Percentiles rank a stretch among this genome's conserved stretches.
phyloP scores from a whole-genome alignment of 2,888 invertebrate genomes.

The Sarcophaga carnaria region DNA sequence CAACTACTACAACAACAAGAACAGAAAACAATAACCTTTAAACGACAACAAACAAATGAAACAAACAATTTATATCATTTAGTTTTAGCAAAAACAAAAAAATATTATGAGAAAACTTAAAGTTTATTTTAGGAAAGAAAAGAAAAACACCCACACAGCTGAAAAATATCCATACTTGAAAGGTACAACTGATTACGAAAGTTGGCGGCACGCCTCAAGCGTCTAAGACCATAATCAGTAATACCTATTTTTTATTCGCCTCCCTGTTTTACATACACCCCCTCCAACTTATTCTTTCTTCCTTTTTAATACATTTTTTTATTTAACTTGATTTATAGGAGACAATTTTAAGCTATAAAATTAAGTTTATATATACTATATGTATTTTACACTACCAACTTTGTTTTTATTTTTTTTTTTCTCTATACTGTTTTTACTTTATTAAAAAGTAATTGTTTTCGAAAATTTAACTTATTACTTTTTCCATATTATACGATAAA shows the following conservation, averaged over 20 bases:
- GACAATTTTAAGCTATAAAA: slow-evolving; percentile 55
- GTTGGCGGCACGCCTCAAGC: neutral
- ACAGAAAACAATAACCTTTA: slow-evolving; percentile 65
- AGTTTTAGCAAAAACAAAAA: slow-evolving; percentile 47
- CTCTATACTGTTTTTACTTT: slow-evolving; percentile 45
- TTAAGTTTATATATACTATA: slow-evolving; percentile 36
- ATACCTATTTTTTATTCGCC: slow-evolving; percentile 10
- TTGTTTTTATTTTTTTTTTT: too few relatives aligned
- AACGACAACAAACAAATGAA: slow-evolving; percentile 35
- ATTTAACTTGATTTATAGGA: slow-evolving; percentile 57
- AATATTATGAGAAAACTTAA: slow-evolving; percentile 57
- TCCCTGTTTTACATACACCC: neutral
- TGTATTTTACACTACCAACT: slow-evolving; percentile 22
- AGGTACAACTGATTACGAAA: slow-evolving; percentile 27
- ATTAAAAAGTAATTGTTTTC: slow-evolving; percentile 55
- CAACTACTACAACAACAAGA: slow-evolving; percentile 58
- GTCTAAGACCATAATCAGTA: slow-evolving; percentile 30
- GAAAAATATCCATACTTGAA: slow-evolving; percentile 35
- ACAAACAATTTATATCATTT: slow-evolving; percentile 61
- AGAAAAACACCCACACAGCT: too few relatives aligned
- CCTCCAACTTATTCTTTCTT: slow-evolving; percentile 16
- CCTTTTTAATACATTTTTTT: slow-evolving; percentile 25
- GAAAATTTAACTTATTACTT: slow-evolving; percentile 46
- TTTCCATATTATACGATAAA: slow-evolving; percentile 33
- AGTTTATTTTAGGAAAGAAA: slow-evolving; percentile 57